Evolutionary conservation across 2,113 vertebrate species (phyloP), one percentile per base, ranked within the genome.

Genomic region (Rhadina sibilatrix): DNA sequence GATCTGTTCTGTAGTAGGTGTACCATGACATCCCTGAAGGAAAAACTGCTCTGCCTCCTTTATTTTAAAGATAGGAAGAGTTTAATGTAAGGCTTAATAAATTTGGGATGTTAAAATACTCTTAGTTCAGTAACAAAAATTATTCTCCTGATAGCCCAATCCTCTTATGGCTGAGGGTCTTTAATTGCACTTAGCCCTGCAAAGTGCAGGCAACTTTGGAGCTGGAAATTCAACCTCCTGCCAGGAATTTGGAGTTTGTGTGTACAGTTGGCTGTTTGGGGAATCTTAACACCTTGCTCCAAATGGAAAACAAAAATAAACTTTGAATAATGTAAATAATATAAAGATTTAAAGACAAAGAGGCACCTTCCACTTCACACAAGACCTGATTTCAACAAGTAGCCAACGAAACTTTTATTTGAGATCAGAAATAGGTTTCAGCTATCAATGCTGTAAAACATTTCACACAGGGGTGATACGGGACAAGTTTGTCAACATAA

Each of bases 1-100:
- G 28, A 33, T 57, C 19, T 19, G 1, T 53, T 63, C 33, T 54
- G 6, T 28, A 13, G 16, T 31, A 27, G 37, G 9, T 8, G 5
- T 33, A 27, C 35, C 52, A 37, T 0, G 0, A 7, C 15, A 3
- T 38, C 7, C 22, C 8, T 17, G 10, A n/a, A n/a, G 13, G 5
- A 38, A 47, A 60, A 65, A 56, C 4, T 15, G 21, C 9, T 54
- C 33, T 52, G 35, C 44, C 3, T 68, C 7, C 2, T 17, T 40
- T 75, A 64, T 53, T 57, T 54, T 16, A 42, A 50, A 76, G 17
- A 40, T 40, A 33, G 42, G 28, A 79, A 42, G 25, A 75, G 31
- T 30, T 60, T 57, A 53, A 64, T 15, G 3, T 7, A 35, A 40
- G 15, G 3, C 5, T 71, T 79, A 68, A 54, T 76, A 46, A 35